Base-by-base conservation (phyloP, 2,888 invertebrate genomes). In the Sisyra nigra region DNA sequence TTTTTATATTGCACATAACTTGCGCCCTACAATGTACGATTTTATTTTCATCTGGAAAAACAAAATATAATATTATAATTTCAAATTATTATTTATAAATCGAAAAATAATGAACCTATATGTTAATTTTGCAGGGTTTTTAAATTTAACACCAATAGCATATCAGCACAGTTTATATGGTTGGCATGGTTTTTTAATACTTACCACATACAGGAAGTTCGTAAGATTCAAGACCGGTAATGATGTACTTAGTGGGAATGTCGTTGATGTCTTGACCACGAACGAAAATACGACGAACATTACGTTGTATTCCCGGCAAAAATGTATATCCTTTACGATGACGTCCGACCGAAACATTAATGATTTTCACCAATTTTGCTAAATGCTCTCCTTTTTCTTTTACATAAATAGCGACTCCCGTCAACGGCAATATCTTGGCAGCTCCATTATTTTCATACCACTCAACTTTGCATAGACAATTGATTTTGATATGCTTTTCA, bases 121-220 rank as follows among this genome's bases (percentile, higher is more conserved):
- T n/a, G n/a, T n/a, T n/a, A n/a, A n/a, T n/a, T n/a, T n/a, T n/a
- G n/a, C n/a, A n/a, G n/a, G n/a, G n/a, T n/a, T n/a, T n/a, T n/a
- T n/a, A n/a, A n/a, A n/a, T n/a, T 24, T 7, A 24, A 24, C 24
- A 24, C 24, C 24, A 24, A 24, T 24, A n/a, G n/a, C n/a, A n/a
- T n/a, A n/a, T n/a, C n/a, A n/a, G n/a, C n/a, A n/a, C n/a, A n/a
- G n/a, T n/a, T n/a, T n/a, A n/a, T n/a, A n/a, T n/a, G n/a, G n/a
- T n/a, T n/a, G n/a, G n/a, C n/a, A n/a, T 24, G 5, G 3, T 24
- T 7, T 17, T 17, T 18, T 5, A 29, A 3, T 24, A 54, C 66
- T 67, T 63, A 78, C 79, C 79, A 52, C 79, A 73, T 52, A 76
- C 77, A 41, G 79, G 78, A n/a, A 77, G 61, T 59, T 80, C 78